Evolutionary conservation across 2,113 vertebrate genomes (phyloP), one percentile per base, ranked within the genome.

Genomic region (Limnothrissa miodon): DNA sequence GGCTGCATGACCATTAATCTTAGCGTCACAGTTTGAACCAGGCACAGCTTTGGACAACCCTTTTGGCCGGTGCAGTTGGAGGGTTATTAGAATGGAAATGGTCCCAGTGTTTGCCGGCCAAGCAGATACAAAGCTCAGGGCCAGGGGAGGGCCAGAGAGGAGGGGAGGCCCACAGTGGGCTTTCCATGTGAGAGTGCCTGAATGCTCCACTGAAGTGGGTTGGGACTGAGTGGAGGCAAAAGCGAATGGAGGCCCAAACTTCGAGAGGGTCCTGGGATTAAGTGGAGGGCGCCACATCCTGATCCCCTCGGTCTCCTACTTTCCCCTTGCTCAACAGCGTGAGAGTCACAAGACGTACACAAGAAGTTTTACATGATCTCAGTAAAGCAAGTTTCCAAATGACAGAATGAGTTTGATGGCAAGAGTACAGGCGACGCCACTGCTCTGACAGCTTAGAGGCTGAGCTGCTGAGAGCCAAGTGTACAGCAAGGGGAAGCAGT

Each of bases 11-110:
- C 29, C 46, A 83, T 17, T 45, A 80, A 78, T 80, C 78, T 33
- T 25, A 29, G 66, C n/a, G 70, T 78, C 79, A 80, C 78, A 66
- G 62, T 42, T n/a, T 45, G 45, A 82, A 45, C 82, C 48, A 62
- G 81, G 21, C 44, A 66, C 81, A 13, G 78, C 56, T 39, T 39
- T 21, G 82, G 51, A 42, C 48, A 36, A 39, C 66, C 42, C 53
- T 25, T 33, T 74, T 74, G 66, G 66, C 66, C 13, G 66, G 0
- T 13, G 1, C 33, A 17, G 78, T 29, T 66, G 53, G 45, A 66
- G 78, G 51, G 74, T 51, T 85, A 80, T 82, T 62, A 85, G 80
- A 39, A 79, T 85, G 78, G 83, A 82, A 56, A 82, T 13, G 9
- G 74, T 45, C 81, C 80, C 74, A 78, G 44, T 82, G 80, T 39